Conservation (phyloP, 2,888 invertebrate species). For the Chromoteleia sp. region DNA sequence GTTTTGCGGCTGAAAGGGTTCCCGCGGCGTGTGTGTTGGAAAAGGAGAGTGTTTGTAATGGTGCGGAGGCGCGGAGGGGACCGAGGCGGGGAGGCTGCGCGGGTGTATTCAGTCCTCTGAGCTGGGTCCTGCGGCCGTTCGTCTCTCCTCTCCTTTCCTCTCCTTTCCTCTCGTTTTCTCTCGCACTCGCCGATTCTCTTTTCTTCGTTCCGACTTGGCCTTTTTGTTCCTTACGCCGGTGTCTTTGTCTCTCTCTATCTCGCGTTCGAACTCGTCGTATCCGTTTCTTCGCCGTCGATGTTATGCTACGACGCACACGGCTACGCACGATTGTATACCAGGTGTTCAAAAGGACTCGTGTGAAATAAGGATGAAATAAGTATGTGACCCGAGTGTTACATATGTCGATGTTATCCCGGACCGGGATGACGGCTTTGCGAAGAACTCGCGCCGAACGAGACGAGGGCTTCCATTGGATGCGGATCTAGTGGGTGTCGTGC, state of each 20-base stretch:
- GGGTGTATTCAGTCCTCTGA: constrained; percentile 56
- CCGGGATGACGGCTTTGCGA: constrained; percentile 13
- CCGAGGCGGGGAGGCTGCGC: constrained; percentile 26
- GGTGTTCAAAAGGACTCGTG: constrained; percentile 62
- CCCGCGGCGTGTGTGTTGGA: constrained; percentile 23
- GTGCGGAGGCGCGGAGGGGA: constrained; percentile 33
- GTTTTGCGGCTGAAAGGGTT: constrained; percentile 47
- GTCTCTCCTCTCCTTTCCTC: not conserved
- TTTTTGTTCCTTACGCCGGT: constrained; percentile 27
- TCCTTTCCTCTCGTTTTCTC: constrained; percentile 9
- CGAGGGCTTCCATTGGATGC: no score
- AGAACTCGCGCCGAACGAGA: constrained; percentile 13
- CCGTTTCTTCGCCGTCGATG: constrained; percentile 27
- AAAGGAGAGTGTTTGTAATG: constrained; percentile 39
- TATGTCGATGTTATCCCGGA: constrained; percentile 24
- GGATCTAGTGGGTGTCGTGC: no score
- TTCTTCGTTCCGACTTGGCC: constrained; percentile 22
- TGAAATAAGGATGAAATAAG: constrained; percentile 39
- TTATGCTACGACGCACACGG: constrained; percentile 50
- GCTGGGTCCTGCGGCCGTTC: constrained; percentile 53
- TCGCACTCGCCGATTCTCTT: constrained; percentile 8
- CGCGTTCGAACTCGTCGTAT: constrained; percentile 2
- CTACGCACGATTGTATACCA: constrained; percentile 51
- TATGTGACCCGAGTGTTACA: constrained; percentile 40
- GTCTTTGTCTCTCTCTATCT: constrained; percentile 39